Evolutionary conservation across 1,140 invertebrate genomes (phyloP).

Genomic region (Drosophila repletoides): DNA sequence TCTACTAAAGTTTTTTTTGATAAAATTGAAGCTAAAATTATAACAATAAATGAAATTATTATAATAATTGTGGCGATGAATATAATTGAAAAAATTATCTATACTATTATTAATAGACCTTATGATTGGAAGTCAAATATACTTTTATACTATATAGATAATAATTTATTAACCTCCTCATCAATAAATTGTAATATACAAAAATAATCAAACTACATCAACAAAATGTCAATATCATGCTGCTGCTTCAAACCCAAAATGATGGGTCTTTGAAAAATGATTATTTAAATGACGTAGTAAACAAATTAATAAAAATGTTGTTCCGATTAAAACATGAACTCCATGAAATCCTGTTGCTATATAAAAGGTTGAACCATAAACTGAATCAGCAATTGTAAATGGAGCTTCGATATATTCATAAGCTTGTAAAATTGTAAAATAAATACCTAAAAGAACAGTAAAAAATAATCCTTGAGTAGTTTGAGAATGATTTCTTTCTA

Average conservation of each 20-base stretch:
- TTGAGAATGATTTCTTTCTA: conserved; percentile 83
- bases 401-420: conserved; percentile 84
- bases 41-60: conserved; percentile 83
- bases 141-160: conserved; percentile 87
- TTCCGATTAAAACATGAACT: conserved; percentile 88
- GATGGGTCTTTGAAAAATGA: conserved; percentile 85
- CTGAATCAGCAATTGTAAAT: conserved; percentile 85
- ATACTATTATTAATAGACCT: conserved; percentile 50
- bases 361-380: conserved; percentile 88
- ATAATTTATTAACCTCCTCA: conserved; percentile 83
- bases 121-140: conserved; percentile 84
- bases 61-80: conserved; percentile 23
- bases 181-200: conserved; percentile 88
- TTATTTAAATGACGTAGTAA: conserved; percentile 83
- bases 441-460: conserved; percentile 84
- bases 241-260: conserved; percentile 88
- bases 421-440: conserved; percentile 83
- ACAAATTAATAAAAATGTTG: conserved; percentile 85
- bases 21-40: conserved; percentile 82
- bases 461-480: conserved; percentile 82
- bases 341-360: conserved; percentile 89
- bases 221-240: conserved; percentile 90
- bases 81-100: conserved; percentile 50
- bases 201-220: conserved; percentile 88
- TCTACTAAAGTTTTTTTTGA: conserved; percentile 84